Conservation (phyloP, 2,888 invertebrate genomes). For the Clitarchus hookeri region DNA sequence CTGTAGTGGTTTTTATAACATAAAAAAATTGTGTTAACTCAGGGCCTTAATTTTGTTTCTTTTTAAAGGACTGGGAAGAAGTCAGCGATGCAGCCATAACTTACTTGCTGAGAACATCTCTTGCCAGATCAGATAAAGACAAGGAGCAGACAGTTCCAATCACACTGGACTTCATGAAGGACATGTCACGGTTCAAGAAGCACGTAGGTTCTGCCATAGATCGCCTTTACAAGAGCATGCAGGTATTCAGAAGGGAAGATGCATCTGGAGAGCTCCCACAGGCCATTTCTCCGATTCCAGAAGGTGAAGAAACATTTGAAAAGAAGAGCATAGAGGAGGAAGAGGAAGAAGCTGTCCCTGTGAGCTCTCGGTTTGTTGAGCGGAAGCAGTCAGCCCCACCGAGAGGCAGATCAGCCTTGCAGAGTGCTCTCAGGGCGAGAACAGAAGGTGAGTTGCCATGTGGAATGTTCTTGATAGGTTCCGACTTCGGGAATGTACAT, state of each 20-base stretch:
- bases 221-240: constrained; percentile 52
- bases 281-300: constrained; percentile 33
- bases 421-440: neutral
- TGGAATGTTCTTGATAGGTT: no score
- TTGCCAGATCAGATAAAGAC: constrained; percentile 69
- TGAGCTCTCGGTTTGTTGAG: constrained; percentile 35
- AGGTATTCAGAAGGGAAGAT: constrained; percentile 15
- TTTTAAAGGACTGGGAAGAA: constrained; percentile 79
- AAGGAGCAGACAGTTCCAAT: constrained; percentile 60
- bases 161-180: constrained; percentile 46
- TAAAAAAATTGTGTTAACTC: no score
- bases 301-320: constrained; percentile 23
- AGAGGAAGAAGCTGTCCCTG: constrained; percentile 32
- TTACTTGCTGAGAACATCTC: constrained; percentile 65
- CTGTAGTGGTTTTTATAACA: no score
- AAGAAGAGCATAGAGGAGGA: neutral
- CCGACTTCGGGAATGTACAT: no score
- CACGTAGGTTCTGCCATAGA: constrained; percentile 54
- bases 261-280: constrained; percentile 6
- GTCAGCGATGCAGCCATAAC: constrained; percentile 68
- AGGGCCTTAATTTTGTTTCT: neutral
- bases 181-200: constrained; percentile 54
- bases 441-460: neutral
- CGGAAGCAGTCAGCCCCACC: constrained; percentile 29
- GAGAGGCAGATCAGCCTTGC: constrained; percentile 30